Evolutionary conservation across 2,113 vertebrate genomes (phyloP), one percentile per base, ranked within the genome.

Genomic region (Lathamus discolor): DNA sequence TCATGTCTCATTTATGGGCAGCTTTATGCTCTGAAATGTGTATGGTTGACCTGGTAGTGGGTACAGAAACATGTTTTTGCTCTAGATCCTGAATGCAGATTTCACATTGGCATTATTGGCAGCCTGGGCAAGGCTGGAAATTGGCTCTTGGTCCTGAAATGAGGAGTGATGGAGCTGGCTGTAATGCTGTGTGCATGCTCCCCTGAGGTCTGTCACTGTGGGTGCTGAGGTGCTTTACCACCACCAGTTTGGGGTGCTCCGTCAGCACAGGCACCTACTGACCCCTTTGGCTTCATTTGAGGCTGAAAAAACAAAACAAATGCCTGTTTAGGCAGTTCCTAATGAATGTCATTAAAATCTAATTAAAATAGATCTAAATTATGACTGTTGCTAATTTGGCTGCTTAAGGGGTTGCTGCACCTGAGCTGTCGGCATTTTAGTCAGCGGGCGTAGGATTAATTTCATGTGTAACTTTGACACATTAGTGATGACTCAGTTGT

Each of bases 21-120:
- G 6, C 35, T 73, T 54, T 44, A 35, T 59, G 57, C 41, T 41
- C 1, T 0, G 18, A 31, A 8, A 13, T 13, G 10, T 2, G 23
- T 35, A 1, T 79, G 19, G 0, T 3, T 83, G 69, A 8, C 55
- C 31, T 11, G 49, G 23, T 37, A 24, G 17, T 44, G 61, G 52
- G 46, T 29, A 9, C 43, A 41, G 48, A 22, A 5, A 37, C 33
- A 0, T 1, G 17, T 8, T 3, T 33, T 70, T 35, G 2, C 33
- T 78, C 6, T 54, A 44, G 6, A 24, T 43, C 20, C 61, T 51
- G 69, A 39, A 10, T 6, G 59, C 63, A 70, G 11, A 4, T 54
- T 80, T 48, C n/a, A 13, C 29, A 41, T 9, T 13, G 55, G 62
- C 49, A 1, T 55, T 35, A 55, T 41, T 46, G n/a, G 28, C 19